Evolutionary conservation across 2,113 vertebrate genomes (phyloP).

Genomic region (Telmatochromis sp.): DNA sequence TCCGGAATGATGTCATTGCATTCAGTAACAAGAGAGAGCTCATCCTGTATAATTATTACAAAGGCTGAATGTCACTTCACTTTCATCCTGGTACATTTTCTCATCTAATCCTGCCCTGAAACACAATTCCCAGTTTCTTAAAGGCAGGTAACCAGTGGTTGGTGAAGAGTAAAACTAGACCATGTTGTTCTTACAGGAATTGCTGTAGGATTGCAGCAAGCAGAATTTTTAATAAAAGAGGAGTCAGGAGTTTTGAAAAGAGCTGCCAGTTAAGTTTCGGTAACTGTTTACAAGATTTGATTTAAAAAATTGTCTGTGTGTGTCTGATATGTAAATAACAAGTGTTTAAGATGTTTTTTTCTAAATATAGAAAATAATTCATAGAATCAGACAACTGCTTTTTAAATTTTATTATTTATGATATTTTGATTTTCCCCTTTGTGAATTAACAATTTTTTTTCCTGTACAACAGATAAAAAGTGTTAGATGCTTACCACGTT

Average conservation of each 20-base stretch:
- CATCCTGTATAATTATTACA: background rate
- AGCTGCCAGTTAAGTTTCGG: background rate
- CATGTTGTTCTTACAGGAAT: background rate
- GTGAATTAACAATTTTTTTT: background rate
- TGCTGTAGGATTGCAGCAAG: background rate
- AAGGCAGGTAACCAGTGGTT: background rate
- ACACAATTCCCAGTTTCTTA: background rate
- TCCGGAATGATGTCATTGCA: background rate
- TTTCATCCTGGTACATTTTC: background rate
- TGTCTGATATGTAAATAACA: background rate
- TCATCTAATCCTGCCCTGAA: background rate
- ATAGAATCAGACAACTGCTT: background rate
- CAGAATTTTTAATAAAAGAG: background rate
- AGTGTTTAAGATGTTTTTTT: background rate
- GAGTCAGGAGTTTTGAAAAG: background rate
- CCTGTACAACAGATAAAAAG: background rate
- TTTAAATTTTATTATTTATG: background rate
- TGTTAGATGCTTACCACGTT: background rate
- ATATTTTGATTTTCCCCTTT: background rate
- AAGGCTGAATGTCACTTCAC: background rate
- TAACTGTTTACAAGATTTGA: background rate
- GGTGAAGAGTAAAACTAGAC: background rate
- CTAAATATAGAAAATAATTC: fast-evolving
- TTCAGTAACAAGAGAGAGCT: background rate
- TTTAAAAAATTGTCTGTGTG: fast-evolving